Evolutionary conservation across 2,797 vertebrate species (phyloP), one percentile per base, ranked within the genome.

Genomic region (Lithobates pipiens): DNA sequence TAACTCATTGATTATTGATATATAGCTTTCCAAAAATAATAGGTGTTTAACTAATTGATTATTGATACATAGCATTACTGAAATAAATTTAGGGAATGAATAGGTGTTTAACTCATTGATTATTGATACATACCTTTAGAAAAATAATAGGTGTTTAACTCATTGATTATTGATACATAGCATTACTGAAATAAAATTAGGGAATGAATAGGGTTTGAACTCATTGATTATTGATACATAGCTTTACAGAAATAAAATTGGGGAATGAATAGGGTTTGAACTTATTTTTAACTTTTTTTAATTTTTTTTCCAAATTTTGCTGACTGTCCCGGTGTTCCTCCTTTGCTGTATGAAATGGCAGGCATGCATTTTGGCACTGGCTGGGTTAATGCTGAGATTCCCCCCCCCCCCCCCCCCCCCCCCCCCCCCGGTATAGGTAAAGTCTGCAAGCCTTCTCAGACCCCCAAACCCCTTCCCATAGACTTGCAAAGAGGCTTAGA

Each of bases 311-410:
- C 8, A 23, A 3, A 27, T 44, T 74, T 50, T 46, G 23, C 23
- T 25, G 1, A 39, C 10, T 6, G 16, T 10, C 11, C 3, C 25
- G 25, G 46, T 69, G 36, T 2, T 50, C 15, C 5, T 46, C 23
- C 3, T 5, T 10, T 21, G 36, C 0, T 11, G 0, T 5, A 39
- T 25, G 61, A 15, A 11, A 1, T 54, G 34, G 10, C 18, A 29
- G 10, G 15, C 23, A 29, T 61, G 44, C 23, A 50, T 69, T 44
- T 70, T 77, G 75, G 82, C 50, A 71, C 71, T 18, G n/a, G 10
- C 32, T 73, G 76, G 71, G 27, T 85, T 85, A 80, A 85, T 67
- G 50, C 42, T 65, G 83, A 85, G 84, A 68, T 85, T 39, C 6
- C 6, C 6, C 6, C 6, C 6, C 79, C 74, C 27, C 46, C 29